Conservation (phyloP, 2,888 invertebrate genomes). For the Xanthostigma xanthostigma region DNA sequence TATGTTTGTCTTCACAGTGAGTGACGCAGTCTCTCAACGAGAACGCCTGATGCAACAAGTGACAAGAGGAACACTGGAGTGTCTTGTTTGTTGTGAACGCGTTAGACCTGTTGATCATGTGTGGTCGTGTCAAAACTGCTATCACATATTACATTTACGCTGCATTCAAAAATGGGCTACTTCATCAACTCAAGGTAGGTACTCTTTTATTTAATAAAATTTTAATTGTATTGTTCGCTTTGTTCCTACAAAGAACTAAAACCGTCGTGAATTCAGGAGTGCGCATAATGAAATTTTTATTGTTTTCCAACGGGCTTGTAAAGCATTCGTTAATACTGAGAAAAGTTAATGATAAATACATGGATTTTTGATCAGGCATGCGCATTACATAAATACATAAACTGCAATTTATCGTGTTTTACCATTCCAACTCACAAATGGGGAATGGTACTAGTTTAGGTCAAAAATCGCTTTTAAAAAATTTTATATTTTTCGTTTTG, state of each 20-base stretch:
- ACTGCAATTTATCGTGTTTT: too few species aligned
- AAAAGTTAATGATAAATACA: background rate
- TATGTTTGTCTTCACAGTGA: too few species aligned
- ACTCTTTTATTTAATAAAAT: slow-evolving; percentile 12
- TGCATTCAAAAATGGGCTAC: slow-evolving; percentile 88
- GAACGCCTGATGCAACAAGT: slow-evolving; percentile 76
- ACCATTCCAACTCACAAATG: too few species aligned
- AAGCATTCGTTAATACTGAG: background rate
- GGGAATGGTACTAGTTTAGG: too few species aligned
- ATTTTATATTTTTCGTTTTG: too few species aligned
- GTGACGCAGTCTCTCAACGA: slow-evolving; percentile 47
- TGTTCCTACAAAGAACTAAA: background rate
- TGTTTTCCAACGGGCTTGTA: background rate
- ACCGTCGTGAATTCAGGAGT: background rate
- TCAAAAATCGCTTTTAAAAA: too few species aligned
- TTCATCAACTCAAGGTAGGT: slow-evolving; percentile 60
- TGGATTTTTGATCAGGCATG: background rate
- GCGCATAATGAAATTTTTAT: background rate
- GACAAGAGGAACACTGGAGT: slow-evolving; percentile 69
- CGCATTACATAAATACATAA: too few species aligned
- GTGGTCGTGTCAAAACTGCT: slow-evolving; percentile 88
- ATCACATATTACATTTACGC: slow-evolving; percentile 79
- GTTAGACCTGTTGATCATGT: slow-evolving; percentile 66
- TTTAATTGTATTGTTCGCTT: too few species aligned
- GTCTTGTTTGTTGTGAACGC: slow-evolving; percentile 85